phyloP scores from a whole-genome alignment of 2,888 invertebrate genomes.

The Epinotia ramella region DNA sequence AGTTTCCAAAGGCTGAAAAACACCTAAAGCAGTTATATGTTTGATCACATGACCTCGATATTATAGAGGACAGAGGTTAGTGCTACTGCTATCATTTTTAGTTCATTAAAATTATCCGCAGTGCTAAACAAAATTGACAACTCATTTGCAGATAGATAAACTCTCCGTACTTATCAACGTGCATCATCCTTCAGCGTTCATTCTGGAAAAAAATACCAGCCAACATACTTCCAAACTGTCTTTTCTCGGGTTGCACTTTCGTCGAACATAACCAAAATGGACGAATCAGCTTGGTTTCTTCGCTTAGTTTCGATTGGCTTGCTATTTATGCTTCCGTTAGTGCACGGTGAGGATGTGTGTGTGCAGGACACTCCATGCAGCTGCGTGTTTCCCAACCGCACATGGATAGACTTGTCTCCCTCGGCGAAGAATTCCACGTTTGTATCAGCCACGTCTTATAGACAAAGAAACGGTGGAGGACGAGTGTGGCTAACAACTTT shows the following conservation, averaged over 20 bases:
- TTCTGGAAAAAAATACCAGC: not conserved
- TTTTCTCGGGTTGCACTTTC: not conserved
- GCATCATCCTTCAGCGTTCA: not conserved
- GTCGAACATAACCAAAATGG: slow-evolving; percentile 53
- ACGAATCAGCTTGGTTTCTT: slow-evolving; percentile 48
- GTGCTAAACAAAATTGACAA: not conserved
- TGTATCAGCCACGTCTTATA: slow-evolving; percentile 58
- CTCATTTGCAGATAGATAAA: not conserved
- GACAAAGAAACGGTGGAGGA: slow-evolving; percentile 52
- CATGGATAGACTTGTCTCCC: slow-evolving; percentile 75
- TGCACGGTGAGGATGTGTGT: slow-evolving; percentile 60
- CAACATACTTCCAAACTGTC: not conserved
- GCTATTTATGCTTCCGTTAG: slow-evolving; percentile 50
- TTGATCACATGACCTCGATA: not conserved
- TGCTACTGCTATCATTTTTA: slow-evolving; percentile 13
- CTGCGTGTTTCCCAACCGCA: slow-evolving; percentile 79
- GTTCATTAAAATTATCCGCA: not conserved
- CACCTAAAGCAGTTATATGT: no score
- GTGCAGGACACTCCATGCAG: no score
- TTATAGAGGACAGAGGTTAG: slow-evolving; percentile 15
- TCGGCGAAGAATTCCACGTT: slow-evolving; percentile 63
- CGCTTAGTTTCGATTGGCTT: slow-evolving; percentile 54
- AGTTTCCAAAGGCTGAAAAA: no score
- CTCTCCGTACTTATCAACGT: no score
- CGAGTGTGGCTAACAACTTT: slow-evolving; percentile 65